Percentiles rank a stretch among this genome's conserved stretches.
Evolutionary conservation across 2,888 invertebrate genomes (phyloP).

Genomic region (Allolobophora icterica): DNA sequence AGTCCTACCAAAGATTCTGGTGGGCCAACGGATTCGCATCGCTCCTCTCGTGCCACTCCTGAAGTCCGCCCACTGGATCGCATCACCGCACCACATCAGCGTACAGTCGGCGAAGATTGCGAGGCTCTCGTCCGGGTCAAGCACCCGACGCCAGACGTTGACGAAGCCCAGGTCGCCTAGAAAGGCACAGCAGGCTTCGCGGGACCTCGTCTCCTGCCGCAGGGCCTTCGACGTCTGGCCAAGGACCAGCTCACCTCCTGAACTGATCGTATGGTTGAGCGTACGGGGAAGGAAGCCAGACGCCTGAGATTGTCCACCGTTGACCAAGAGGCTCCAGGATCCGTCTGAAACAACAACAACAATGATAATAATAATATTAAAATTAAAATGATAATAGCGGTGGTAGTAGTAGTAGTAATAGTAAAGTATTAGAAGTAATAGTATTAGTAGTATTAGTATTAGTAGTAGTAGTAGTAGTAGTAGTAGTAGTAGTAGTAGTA

Average conservation of each 20-base stretch:
- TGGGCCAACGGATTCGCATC: conserved; percentile 64
- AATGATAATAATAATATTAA: too few relatives aligned
- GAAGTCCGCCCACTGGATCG: conserved; percentile 65
- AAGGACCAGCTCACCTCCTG: conserved; percentile 61
- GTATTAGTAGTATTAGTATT: too few relatives aligned
- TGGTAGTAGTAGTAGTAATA: too few relatives aligned
- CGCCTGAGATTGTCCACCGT: conserved; percentile 34
- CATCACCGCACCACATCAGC: conserved; percentile 63
- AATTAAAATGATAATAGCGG: not conserved
- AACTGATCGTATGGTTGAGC: conserved; percentile 48
- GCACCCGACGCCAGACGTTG: conserved; percentile 62
- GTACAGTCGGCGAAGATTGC: conserved; percentile 55
- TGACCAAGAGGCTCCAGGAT: conserved; percentile 42
- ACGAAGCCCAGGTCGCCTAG: conserved; percentile 62
- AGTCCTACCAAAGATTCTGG: conserved; percentile 49
- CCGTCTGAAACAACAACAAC: conserved; percentile 40
- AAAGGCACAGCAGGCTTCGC: conserved; percentile 55
- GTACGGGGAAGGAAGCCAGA: not conserved
- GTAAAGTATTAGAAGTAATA: too few relatives aligned
- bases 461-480: too few relatives aligned
- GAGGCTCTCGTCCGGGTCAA: conserved; percentile 49
- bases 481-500: too few relatives aligned
- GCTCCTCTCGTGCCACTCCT: conserved; percentile 63
- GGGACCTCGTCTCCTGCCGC: not conserved
- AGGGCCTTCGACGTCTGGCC: conserved; percentile 53